Evolutionary conservation across 2,888 invertebrate genomes (phyloP), one percentile per base, ranked within the genome.

Genomic region (Falcaria lacertinaria): DNA sequence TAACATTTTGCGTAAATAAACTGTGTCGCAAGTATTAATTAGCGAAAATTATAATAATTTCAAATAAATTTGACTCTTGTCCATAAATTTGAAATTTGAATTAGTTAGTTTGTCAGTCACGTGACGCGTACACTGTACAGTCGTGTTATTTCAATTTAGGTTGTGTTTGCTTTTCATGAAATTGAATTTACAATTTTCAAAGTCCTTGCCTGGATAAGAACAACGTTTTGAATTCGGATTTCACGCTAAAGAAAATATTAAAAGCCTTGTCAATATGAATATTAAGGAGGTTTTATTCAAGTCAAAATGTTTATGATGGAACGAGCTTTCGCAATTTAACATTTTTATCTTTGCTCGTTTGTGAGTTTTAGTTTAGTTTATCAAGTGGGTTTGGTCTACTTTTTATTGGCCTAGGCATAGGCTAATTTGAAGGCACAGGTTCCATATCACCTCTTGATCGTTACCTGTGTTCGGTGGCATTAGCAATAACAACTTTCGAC

Each of bases 181-280:
- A 28, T 11, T 28, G 0, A 19, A 19, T 19, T 19, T 19, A 3
- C 28, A 28, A 28, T 28, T 28, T 28, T 28, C 28, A 11, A 7
- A 28, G 28, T 28, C 28, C 28, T 7, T 28, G 28, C 28, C 28
- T 28, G 28, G 28, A 28, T 11, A 3, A 2, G 11, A 28, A 11
- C 28, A 11, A 28, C 28, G 11, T 28, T 11, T 28, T 28, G 11
- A 28, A 28, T 28, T 28, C 11, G 28, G 28, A 28, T 28, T 28
- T 28, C 28, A 11, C 28, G 28, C 6, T 38, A 54, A 45, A 48
- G 48, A 52, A 54, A 50, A 42, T 50, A 43, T 34, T 22, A 35
- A 39, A 37, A 41, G 38, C 35, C 45, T 43, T 44, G 42, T 47
- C 50, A 48, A 48, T 54, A 42, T 44, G 50, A 50, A 51, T 48